Evolutionary conservation across 2,797 vertebrate genomes (phyloP).

Genomic region (Rousettus madagascariensis): DNA sequence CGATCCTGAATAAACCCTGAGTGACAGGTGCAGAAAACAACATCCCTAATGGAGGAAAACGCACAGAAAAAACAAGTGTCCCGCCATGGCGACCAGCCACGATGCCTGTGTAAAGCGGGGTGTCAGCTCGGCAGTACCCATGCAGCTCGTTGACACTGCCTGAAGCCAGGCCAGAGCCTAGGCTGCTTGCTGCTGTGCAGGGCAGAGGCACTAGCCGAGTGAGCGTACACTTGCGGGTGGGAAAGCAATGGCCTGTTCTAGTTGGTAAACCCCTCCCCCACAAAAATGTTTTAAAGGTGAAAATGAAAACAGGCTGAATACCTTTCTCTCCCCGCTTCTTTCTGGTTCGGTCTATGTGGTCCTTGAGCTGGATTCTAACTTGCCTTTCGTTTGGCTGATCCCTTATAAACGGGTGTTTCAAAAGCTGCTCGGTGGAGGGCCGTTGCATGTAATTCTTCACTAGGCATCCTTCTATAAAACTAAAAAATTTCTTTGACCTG

Average conservation of each 20-base stretch:
- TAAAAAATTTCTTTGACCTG: constrained; percentile 99
- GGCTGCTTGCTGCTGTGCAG: neutral
- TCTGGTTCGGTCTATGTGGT: constrained; percentile 98
- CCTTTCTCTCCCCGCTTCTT: constrained; percentile 99
- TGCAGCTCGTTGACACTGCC: neutral
- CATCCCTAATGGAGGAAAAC: fast-evolving
- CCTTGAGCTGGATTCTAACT: constrained; percentile 99
- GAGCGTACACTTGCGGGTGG: neutral
- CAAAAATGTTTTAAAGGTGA: neutral
- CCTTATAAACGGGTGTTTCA: constrained; percentile 98
- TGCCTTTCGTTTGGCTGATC: constrained; percentile 99
- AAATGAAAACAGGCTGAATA: constrained; percentile 75
- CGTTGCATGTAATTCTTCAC: constrained; percentile 99
- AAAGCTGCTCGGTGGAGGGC: constrained; percentile 96
- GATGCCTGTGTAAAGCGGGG: too few species aligned
- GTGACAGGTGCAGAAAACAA: neutral
- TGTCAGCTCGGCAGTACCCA: neutral
- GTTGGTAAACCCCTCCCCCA: neutral
- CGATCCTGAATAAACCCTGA: neutral
- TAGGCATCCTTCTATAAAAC: constrained; percentile 98
- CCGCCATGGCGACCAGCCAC: fast-evolving
- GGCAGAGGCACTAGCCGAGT: neutral
- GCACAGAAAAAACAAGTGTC: too few species aligned
- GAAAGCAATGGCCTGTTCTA: neutral
- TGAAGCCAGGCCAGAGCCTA: neutral